These are phyloP conservation scores for Macrosiphum euphorbiae DNA, from an alignment of 2,888 invertebrate genomes.

Conservation along the genomic window DNA sequence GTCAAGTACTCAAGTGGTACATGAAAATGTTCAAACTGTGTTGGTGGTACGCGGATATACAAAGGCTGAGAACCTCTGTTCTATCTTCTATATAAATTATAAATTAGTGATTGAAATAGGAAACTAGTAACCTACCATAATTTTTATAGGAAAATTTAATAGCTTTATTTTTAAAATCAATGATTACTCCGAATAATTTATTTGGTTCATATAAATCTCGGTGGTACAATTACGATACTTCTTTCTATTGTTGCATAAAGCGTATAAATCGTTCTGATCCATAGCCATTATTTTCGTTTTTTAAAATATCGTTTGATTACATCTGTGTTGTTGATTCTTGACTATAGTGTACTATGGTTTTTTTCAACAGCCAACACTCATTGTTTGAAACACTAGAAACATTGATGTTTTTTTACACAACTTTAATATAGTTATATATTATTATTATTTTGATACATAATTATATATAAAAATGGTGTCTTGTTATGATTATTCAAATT, in stretches of 20 bases:
- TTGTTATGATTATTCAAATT: too few relatives aligned
- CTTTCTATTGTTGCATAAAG: background rate
- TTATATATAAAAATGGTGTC: too few relatives aligned
- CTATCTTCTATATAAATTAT: background rate
- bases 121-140: background rate
- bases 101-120: background rate
- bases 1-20: too few relatives aligned
- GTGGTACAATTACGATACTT: background rate
- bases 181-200: background rate
- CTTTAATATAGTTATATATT: too few relatives aligned
- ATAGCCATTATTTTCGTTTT: slow-evolving; percentile 7
- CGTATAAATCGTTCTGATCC: slow-evolving; percentile 24
- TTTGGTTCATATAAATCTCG: background rate
- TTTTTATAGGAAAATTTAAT: background rate
- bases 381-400: background rate
- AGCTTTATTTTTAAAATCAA: slow-evolving; percentile 2
- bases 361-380: background rate
- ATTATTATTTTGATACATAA: too few relatives aligned
- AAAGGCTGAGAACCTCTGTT: too few relatives aligned
- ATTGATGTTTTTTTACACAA: background rate
- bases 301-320: background rate
- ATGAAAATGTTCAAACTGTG: too few relatives aligned
- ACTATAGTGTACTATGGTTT: background rate
- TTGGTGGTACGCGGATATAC: too few relatives aligned
- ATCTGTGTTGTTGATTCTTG: background rate